A percentile compares a stretch with the other conserved stretches of the same genome.
Conservation (phyloP, 2,113 vertebrate species). For the Paratilapia polleni region DNA sequence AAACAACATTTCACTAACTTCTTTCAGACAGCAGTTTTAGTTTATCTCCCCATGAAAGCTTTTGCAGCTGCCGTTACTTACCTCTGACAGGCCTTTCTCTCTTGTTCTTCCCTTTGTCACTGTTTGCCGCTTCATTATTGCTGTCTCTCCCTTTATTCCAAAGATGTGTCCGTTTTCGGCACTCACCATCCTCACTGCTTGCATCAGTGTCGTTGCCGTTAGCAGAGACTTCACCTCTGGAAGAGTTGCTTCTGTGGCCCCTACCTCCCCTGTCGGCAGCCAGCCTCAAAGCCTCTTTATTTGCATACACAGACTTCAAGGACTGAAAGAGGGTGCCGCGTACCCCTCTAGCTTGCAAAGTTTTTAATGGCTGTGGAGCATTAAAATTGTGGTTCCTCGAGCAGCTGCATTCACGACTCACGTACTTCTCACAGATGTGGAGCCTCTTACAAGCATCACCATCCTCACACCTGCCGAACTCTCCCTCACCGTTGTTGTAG, state of each 20-base stretch:
- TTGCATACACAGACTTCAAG: constrained; percentile 66
- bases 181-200: neutral
- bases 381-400: constrained; percentile 65
- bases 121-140: too few relatives aligned
- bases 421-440: constrained; percentile 74
- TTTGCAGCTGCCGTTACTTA: neutral
- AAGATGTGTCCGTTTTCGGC: neutral
- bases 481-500: constrained; percentile 60
- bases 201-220: neutral
- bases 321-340: constrained; percentile 38
- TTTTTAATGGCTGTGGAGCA: constrained; percentile 61
- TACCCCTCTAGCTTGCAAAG: constrained; percentile 45
- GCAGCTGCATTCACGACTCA: constrained; percentile 66
- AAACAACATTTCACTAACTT: too few relatives aligned
- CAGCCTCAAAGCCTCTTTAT: constrained; percentile 60
- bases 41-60: neutral
- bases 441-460: constrained; percentile 62
- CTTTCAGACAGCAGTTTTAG: neutral
- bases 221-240: neutral
- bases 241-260: too few relatives aligned
- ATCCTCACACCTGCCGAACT: constrained; percentile 53
- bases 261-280: too few relatives aligned
- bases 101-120: rapidly evolving
- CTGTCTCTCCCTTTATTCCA: neutral
- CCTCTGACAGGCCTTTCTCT: constrained; percentile 28